Base-by-base conservation (phyloP, 2,888 invertebrate species). In the Capitulum mitella region DNA sequence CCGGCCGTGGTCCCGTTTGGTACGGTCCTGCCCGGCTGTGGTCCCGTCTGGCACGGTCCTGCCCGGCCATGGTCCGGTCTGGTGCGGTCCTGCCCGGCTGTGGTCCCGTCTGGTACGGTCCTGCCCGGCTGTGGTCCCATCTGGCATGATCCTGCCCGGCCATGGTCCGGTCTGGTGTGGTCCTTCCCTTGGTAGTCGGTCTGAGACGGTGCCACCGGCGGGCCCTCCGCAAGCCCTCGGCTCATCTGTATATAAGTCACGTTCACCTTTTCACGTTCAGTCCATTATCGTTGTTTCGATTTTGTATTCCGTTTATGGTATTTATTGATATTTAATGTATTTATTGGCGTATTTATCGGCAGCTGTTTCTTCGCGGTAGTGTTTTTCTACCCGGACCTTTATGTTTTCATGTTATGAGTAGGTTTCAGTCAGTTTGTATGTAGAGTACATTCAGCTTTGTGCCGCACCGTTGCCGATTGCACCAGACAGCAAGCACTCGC, bases 261-360 rank as follows among this genome's bases (percentile, higher is more conserved):
- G 61, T 61, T 61, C 70, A 37, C 22, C 70, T 3, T 37, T 61
- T 37, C 37, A 37, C 19, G 34, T 70, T 70, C 22, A 70, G 37
- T 70, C n/a, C n/a, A n/a, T n/a, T n/a, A n/a, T n/a, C n/a, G 12
- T 37, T 37, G 34, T 70, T 70, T 37, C 19, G 34, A 64, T 70
- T 70, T 70, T 29, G 70, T 70, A 70, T 70, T 70, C 22, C 32
- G 61, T 70, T 70, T 70, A 70, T 19, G 37, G 37, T 37, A 29
- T 61, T 32, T 32, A 61, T 5, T 61, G 12, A 61, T 61, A 61
- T 61, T 32, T 61, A 61, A 19, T 32, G n/a, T 32, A 37, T 70
- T 34, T 70, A 70, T 70, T 37, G 16, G 1, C 14, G 61, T 61
- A 70, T 70, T 70, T 70, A 37, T 70, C 37, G 29, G 3, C 0